Base-by-base conservation (phyloP, 2,888 invertebrate genomes). In the Julus scanicus region DNA sequence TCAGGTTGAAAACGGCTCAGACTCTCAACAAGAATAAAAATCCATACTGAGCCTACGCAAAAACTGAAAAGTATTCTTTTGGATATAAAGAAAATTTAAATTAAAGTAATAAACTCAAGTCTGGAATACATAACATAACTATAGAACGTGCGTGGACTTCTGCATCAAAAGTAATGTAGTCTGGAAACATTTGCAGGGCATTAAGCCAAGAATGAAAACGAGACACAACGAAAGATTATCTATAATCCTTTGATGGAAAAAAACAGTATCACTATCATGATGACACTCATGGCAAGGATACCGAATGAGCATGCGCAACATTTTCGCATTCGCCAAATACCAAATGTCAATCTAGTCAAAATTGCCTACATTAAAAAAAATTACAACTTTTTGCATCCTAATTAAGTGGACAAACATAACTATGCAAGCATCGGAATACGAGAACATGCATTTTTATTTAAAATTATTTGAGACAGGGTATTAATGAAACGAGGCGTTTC, bases 241-340 rank as follows among this genome's bases (percentile, higher is more conserved):
- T 20, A 71, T 71, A 71, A 71, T 20, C 63, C 63, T 20, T 20
- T 71, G 63, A 71, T 71, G 63, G 63, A 71, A 71, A 20, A 63
- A 20, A 44, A 44, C 5, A 44, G 44, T 44, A 44, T 44, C 44
- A 44, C 29, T 29, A 29, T 29, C 29, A 29, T 29, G 29, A 29
- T 44, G 6, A 8, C 44, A 44, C 44, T 44, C 44, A 44, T 44
- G 44, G 8, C 44, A 44, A 44, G 44, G 44, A 8, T 44, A 44
- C 44, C 63, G 20, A 20, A 71, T 71, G 20, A 20, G 17, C 20
- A 6, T 6, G 8, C 6, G 8, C 8, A 20, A 8, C 1, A 17
- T 8, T 2, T 6, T 17, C 8, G 6, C 8, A 20, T 71, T 71
- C 20, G 20, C 63, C 8, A 71, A 71, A 71, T 71, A 20, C 63